Evolutionary conservation across 2,888 invertebrate genomes (phyloP).

Genomic region (Eristalinus sepulchralis): DNA sequence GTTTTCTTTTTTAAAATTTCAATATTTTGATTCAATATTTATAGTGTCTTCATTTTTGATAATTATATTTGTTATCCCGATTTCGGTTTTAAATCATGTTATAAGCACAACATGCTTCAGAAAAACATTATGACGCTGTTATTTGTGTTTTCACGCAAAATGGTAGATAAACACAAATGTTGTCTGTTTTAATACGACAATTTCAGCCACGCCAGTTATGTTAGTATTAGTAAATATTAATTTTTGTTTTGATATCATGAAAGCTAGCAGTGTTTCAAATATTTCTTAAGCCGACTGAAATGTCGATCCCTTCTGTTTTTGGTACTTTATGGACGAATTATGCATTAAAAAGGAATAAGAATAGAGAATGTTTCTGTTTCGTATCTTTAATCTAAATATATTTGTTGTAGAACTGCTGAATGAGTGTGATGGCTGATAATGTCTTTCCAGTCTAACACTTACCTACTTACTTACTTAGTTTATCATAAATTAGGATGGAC

Average conservation of each 20-base stretch:
- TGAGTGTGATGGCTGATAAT: background rate
- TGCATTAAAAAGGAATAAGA: background rate
- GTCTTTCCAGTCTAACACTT: background rate
- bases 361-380: background rate
- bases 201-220: background rate
- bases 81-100: too few relatives aligned
- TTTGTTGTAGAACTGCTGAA: background rate
- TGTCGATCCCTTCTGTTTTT: background rate
- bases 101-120: too few relatives aligned
- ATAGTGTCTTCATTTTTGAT: background rate
- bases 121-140: too few relatives aligned
- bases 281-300: constrained; percentile 11
- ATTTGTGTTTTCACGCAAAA: too few relatives aligned
- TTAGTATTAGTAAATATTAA: background rate
- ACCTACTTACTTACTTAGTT: background rate
- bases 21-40: background rate
- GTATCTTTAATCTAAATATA: background rate
- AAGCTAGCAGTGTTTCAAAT: constrained; percentile 25
- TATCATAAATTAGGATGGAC: constrained; percentile 47
- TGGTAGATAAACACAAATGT: background rate
- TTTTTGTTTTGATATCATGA: constrained; percentile 4
- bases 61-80: background rate
- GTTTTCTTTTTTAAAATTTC: background rate
- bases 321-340: background rate
- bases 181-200: background rate